Percentiles rank a stretch among this genome's conserved stretches.
Conservation (phyloP, 2,113 vertebrate species). For the Channa argus region DNA sequence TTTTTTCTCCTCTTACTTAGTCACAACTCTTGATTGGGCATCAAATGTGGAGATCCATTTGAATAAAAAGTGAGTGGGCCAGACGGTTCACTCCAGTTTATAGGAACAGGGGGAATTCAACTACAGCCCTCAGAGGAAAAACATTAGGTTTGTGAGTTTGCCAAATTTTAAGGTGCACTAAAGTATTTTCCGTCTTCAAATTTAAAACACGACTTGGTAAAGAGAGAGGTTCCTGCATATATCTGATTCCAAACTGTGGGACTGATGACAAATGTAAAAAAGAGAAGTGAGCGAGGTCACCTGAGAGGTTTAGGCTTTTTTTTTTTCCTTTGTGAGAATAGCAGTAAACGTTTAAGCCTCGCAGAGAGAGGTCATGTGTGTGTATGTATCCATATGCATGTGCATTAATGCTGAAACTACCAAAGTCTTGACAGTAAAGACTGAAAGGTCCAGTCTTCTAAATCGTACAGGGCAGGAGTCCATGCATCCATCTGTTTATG, state of each 20-base stretch:
- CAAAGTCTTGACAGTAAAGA: conserved; percentile 37
- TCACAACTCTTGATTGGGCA: not conserved
- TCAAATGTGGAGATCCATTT: not conserved
- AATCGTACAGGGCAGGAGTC: conserved; percentile 40
- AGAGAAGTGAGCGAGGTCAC: conserved; percentile 8
- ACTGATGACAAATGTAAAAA: no score
- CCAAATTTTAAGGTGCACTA: conserved; percentile 27
- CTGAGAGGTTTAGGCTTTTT: conserved; percentile 30
- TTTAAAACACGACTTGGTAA: conserved; percentile 34
- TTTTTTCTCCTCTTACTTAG: not conserved
- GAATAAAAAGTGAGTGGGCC: not conserved
- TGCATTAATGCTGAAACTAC: conserved; percentile 44
- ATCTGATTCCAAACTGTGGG: not conserved
- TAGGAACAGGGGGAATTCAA: conserved; percentile 7
- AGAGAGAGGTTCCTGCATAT: conserved; percentile 20
- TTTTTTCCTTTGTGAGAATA: conserved; percentile 18
- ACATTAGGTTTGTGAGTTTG: conserved; percentile 15
- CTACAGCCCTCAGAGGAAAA: not conserved
- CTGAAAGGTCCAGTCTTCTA: conserved; percentile 38
- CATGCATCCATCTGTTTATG: conserved; percentile 51
- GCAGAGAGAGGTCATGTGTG: conserved; percentile 23
- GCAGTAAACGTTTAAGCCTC: conserved; percentile 42
- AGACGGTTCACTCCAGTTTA: not conserved
- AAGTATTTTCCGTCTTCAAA: conserved; percentile 18
- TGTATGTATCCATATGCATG: conserved; percentile 12